These are phyloP conservation scores for Panopea generosa DNA, from an alignment of 2,888 invertebrate genomes.

Conservation along the genomic window DNA sequence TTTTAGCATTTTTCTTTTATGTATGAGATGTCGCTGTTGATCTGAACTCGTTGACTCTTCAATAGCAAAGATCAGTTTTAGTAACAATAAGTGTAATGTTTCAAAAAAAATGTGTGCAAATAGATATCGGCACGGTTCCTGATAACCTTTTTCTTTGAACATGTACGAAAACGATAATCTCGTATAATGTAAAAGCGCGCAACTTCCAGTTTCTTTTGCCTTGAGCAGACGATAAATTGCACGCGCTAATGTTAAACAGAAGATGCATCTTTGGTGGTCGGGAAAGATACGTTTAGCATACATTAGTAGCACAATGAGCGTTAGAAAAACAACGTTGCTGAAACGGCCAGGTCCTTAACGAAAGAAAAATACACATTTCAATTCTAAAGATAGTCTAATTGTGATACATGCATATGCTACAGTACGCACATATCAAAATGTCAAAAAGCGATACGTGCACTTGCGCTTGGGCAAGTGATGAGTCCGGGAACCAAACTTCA, in stretches of 20 bases:
- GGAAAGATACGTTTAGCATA: not conserved
- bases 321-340: too few relatives aligned
- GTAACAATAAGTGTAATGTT: conserved; percentile 14
- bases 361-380: too few relatives aligned
- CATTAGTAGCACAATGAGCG: too few relatives aligned
- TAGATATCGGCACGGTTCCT: not conserved
- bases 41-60: conserved; percentile 7
- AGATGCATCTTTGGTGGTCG: conserved; percentile 14
- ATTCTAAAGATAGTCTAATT: too few relatives aligned
- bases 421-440: too few relatives aligned
- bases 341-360: too few relatives aligned
- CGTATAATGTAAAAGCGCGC: not conserved
- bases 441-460: too few relatives aligned
- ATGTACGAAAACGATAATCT: not conserved
- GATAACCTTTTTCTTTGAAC: conserved; percentile 15
- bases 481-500: too few relatives aligned
- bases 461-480: too few relatives aligned
- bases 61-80: conserved; percentile 6
- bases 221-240: conserved; percentile 12
- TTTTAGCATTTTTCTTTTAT: conserved; percentile 9
- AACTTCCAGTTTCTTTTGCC: not conserved
- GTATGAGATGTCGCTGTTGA: not conserved
- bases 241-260: not conserved
- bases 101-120: not conserved
- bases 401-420: too few relatives aligned